Conservation (phyloP, 2,113 vertebrate species). For the Trachemys scripta region DNA sequence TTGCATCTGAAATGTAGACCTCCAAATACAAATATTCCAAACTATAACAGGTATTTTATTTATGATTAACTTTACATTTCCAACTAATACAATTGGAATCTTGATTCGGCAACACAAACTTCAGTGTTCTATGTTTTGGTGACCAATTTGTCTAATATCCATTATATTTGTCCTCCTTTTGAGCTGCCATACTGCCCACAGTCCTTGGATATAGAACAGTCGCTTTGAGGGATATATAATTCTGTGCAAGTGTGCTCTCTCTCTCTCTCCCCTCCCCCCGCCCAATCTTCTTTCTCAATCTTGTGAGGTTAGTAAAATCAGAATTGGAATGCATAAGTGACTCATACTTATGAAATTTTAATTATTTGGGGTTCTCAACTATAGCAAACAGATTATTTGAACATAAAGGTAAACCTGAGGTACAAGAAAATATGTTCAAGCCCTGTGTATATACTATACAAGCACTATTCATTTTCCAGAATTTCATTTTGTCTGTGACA, state of each 20-base stretch:
- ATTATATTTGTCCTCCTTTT: neutral
- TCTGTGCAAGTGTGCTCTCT: neutral
- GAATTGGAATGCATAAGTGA: conserved; percentile 31
- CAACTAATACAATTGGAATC: neutral
- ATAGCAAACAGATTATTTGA: conserved; percentile 31
- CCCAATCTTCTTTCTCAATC: neutral
- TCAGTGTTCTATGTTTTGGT: neutral
- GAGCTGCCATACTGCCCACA: neutral
- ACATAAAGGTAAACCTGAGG: conserved; percentile 40
- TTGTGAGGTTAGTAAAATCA: neutral
- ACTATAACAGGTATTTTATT: neutral
- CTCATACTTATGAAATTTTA: conserved; percentile 53
- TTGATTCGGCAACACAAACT: neutral
- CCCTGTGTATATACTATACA: neutral
- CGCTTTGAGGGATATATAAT: neutral
- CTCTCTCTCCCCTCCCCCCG: too few relatives aligned
- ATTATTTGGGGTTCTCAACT: conserved; percentile 41
- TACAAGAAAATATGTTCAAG: conserved; percentile 27
- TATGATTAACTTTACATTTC: neutral
- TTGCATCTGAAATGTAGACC: neutral
- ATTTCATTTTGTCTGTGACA: conserved; percentile 58
- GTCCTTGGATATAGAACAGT: neutral
- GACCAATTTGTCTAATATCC: neutral
- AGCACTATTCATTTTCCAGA: conserved; percentile 38
- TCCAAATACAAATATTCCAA: neutral